Evolutionary conservation across 2,888 invertebrate species (phyloP).

Genomic region (Eurytoma californica): DNA sequence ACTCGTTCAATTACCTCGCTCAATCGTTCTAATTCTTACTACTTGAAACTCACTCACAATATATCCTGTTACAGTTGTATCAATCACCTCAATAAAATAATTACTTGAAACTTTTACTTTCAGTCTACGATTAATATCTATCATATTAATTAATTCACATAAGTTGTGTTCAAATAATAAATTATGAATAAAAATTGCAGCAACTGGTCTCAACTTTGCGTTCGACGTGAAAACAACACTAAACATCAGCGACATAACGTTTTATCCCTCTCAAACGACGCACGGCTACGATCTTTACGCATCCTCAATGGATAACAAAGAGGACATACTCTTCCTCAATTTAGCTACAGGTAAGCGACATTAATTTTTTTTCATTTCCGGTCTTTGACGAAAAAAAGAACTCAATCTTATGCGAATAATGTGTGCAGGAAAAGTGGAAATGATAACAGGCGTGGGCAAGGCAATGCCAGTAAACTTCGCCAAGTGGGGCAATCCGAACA

Average conservation of each 20-base stretch:
- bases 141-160: neutral
- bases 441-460: constrained; percentile 84
- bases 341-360: constrained; percentile 78
- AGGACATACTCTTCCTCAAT: constrained; percentile 83
- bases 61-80: no score
- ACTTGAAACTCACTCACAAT: no score
- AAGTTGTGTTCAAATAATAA: neutral
- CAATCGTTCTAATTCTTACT: no score
- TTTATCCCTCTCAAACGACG: constrained; percentile 83
- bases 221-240: constrained; percentile 86
- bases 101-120: neutral
- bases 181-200: constrained; percentile 68
- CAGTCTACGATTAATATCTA: neutral
- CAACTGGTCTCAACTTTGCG: constrained; percentile 80
- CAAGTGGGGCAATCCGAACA: constrained; percentile 81
- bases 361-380: neutral
- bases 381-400: neutral
- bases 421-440: constrained; percentile 82
- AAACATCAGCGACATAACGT: constrained; percentile 84
- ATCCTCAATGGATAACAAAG: constrained; percentile 83
- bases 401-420: neutral
- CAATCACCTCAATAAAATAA: no score
- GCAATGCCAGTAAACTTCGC: constrained; percentile 78
- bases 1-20: no score
- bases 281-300: constrained; percentile 86